Evolutionary conservation across 1,140 invertebrate species (phyloP).

Genomic region (Pachyrhynchus sulphureomaculatus): DNA sequence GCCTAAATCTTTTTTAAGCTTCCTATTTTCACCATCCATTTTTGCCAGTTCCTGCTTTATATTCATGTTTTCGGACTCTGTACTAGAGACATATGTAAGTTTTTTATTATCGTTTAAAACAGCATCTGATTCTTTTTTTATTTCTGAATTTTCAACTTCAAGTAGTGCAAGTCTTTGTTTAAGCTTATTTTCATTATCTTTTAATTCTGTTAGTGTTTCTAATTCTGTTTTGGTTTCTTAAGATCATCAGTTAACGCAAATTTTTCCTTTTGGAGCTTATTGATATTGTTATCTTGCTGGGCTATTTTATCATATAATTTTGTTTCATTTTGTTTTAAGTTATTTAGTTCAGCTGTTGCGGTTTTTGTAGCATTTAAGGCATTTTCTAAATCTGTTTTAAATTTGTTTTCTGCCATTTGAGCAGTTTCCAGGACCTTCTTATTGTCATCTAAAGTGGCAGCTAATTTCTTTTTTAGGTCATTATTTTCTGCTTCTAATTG

Average conservation of each 20-base stretch:
- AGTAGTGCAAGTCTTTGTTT: conserved; percentile 24
- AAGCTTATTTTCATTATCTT: conserved; percentile 27
- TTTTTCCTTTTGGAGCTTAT: conserved; percentile 25
- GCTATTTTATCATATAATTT: conserved; percentile 12
- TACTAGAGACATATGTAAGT: conserved; percentile 1
- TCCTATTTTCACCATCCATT: conserved; percentile 17
- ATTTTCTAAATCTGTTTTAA: conserved; percentile 22
- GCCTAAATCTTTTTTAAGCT: conserved; percentile 18
- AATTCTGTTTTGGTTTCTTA: conserved; percentile 14
- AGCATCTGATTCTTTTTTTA: conserved; percentile 20
- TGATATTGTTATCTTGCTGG: conserved; percentile 21
- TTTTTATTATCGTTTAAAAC: conserved; percentile 2
- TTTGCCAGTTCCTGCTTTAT: conserved; percentile 23
- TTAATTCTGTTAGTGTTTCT: conserved; percentile 14
- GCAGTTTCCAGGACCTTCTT: conserved; percentile 8
- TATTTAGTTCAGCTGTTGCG: not conserved
- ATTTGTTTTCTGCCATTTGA: conserved; percentile 18
- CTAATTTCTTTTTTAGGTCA: conserved; percentile 8
- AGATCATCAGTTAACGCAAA: conserved; percentile 8
- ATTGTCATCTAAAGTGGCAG: not conserved
- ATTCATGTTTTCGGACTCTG: conserved; percentile 13
- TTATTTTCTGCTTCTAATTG: conserved; percentile 28
- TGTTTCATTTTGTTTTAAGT: not conserved
- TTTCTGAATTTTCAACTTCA: conserved; percentile 25
- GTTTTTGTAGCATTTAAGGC: conserved; percentile 1